phyloP scores from a whole-genome alignment of 2,797 vertebrate species.

The Chaetodon trifasciatus region DNA sequence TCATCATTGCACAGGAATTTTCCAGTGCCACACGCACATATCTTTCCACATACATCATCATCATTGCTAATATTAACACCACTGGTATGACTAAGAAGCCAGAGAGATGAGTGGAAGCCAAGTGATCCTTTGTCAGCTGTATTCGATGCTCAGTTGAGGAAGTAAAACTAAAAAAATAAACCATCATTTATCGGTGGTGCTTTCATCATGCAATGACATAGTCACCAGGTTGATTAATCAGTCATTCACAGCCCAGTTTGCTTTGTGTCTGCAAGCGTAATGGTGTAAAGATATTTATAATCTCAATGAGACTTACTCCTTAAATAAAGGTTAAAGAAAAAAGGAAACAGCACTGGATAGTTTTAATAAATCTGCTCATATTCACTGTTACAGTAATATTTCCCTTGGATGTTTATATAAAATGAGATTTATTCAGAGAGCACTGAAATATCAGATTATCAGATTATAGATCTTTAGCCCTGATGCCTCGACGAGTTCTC shows the following conservation, averaged over 20 bases:
- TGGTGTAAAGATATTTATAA: too few relatives aligned
- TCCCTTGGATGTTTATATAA: not conserved
- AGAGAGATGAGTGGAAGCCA: conserved; percentile 15
- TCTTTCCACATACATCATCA: conserved; percentile 51
- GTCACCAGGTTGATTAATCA: conserved; percentile 5
- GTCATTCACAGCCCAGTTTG: conserved; percentile 12
- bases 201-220: conserved; percentile 11
- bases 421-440: not conserved
- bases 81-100: conserved; percentile 31
- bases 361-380: conserved; percentile 9
- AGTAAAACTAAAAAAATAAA: conserved; percentile 47
- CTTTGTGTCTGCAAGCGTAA: too few relatives aligned
- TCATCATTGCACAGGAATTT: not conserved
- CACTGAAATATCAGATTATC: conserved; percentile 7
- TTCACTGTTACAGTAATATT: not conserved
- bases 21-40: not conserved
- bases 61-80: conserved; percentile 36
- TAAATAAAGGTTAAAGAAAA: too few relatives aligned
- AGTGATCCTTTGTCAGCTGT: not conserved
- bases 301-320: too few relatives aligned
- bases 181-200: not conserved
- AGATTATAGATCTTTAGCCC: not conserved
- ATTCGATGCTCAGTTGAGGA: conserved; percentile 31
- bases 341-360: too few relatives aligned
- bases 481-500: not conserved